These are phyloP conservation scores for Diachrysia chrysitis DNA, from an alignment of 2,888 invertebrate species.

Conservation along the genomic window DNA sequence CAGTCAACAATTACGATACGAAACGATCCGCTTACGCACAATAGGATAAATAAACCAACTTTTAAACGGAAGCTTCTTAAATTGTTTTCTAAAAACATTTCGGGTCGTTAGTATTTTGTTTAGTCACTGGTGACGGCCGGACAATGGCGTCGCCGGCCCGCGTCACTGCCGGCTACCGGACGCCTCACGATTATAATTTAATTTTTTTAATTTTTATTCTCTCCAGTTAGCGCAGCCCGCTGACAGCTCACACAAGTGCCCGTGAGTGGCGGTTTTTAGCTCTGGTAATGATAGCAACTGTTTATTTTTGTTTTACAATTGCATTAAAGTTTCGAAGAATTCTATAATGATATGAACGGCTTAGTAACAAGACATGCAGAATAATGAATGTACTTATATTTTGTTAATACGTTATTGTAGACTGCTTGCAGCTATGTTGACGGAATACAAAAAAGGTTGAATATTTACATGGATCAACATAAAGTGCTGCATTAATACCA, in stretches of 20 bases:
- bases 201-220: conserved; percentile 53
- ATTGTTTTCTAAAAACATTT: conserved; percentile 87
- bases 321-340: conserved; percentile 53
- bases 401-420: conserved; percentile 36
- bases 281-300: conserved; percentile 58
- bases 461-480: conserved; percentile 10
- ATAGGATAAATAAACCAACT: conserved; percentile 80
- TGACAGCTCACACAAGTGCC: conserved; percentile 59
- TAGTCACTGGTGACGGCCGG: conserved; percentile 69
- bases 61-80: conserved; percentile 86
- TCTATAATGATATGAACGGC: conserved; percentile 49
- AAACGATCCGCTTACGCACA: conserved; percentile 82
- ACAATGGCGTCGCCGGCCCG: conserved; percentile 69
- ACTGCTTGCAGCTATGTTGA: conserved; percentile 10
- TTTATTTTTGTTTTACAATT: conserved; percentile 61
- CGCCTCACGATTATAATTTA: conserved; percentile 60
- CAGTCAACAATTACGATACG: conserved; percentile 78
- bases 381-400: conserved; percentile 39
- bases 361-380: conserved; percentile 50
- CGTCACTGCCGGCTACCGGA: conserved; percentile 61
- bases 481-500: conserved; percentile 1
- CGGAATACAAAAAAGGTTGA: conserved; percentile 4
- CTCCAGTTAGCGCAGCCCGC: conserved; percentile 49
- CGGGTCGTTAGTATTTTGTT: conserved; percentile 76
- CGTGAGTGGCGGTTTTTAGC: conserved; percentile 62